phyloP scores from a whole-genome alignment of 1,140 invertebrate species.

The Aplysia californica region DNA sequence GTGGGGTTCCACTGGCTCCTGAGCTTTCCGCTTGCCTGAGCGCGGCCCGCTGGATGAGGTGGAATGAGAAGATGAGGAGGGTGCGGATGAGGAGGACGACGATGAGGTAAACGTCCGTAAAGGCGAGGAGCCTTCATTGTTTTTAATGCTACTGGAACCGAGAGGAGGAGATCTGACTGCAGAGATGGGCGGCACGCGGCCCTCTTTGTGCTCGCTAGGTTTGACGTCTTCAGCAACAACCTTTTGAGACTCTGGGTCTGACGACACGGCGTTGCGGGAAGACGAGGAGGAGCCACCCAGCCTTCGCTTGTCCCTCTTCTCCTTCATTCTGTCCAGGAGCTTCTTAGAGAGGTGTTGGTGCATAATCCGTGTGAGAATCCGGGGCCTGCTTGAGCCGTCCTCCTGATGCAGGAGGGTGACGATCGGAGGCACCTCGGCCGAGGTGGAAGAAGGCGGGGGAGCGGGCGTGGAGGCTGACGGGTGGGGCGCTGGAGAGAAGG shows the following conservation, averaged over 20 bases:
- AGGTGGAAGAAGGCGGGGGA: background rate
- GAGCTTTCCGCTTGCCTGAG: background rate
- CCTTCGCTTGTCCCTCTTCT: background rate
- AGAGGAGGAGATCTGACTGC: background rate
- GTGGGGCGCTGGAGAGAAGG: constrained; percentile 16
- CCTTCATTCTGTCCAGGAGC: background rate
- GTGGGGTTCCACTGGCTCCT: background rate
- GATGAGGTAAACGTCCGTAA: background rate
- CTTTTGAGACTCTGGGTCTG: background rate
- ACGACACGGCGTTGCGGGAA: background rate
- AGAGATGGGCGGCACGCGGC: background rate
- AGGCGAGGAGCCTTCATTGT: background rate
- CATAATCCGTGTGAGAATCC: background rate
- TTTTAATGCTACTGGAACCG: background rate
- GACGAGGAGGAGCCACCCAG: too few species aligned
- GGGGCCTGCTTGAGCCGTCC: background rate
- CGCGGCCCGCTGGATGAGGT: background rate
- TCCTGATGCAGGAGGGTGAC: background rate
- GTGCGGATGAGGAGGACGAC: background rate
- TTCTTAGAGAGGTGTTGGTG: background rate
- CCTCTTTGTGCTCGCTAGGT: background rate
- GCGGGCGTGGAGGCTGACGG: too few species aligned
- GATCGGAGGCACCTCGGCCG: background rate
- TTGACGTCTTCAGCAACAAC: background rate
- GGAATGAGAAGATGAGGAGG: too few species aligned